Evolutionary conservation across 92 coral and sea anemone species (phyloP).

Genomic region (Meandrina meandrites): DNA sequence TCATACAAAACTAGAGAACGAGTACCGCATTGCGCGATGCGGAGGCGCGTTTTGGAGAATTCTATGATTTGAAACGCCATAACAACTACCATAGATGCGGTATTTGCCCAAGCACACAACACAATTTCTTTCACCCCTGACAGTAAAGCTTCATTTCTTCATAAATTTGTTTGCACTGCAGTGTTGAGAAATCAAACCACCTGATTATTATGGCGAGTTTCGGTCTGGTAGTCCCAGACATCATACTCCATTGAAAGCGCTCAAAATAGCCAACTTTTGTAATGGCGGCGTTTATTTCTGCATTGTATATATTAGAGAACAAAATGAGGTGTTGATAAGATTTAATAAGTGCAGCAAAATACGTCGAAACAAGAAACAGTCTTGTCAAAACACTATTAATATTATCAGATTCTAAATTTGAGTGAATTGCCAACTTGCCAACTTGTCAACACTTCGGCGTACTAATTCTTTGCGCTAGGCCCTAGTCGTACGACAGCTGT

Average conservation of each 20-base stretch:
- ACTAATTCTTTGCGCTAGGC: not conserved
- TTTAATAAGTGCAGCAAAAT: not conserved
- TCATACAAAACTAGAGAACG: not conserved
- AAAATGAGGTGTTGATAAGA: conserved; percentile 8
- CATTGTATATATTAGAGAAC: not conserved
- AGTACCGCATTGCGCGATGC: not conserved
- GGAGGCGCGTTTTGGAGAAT: not conserved
- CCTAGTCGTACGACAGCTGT: not conserved
- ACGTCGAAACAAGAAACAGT: not conserved
- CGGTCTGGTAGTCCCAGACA: conserved; percentile 3
- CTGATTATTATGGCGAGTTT: not conserved
- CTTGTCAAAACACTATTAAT: conserved; percentile 19
- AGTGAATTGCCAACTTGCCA: conserved; percentile 8
- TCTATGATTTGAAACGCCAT: not conserved
- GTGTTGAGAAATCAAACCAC: not conserved
- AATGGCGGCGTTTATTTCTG: not conserved
- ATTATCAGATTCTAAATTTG: not conserved
- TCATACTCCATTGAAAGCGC: not conserved
- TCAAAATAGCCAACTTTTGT: not conserved
- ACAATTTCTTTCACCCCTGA: not conserved
- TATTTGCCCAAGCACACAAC: not conserved
- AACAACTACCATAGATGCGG: not conserved
- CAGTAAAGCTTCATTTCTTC: not conserved
- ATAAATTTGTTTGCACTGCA: not conserved
- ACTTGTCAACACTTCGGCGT: conserved; percentile 1